These are phyloP conservation scores for Ophioninae sp. DNA, from an alignment of 2,888 invertebrate species.

Conservation along the genomic window DNA sequence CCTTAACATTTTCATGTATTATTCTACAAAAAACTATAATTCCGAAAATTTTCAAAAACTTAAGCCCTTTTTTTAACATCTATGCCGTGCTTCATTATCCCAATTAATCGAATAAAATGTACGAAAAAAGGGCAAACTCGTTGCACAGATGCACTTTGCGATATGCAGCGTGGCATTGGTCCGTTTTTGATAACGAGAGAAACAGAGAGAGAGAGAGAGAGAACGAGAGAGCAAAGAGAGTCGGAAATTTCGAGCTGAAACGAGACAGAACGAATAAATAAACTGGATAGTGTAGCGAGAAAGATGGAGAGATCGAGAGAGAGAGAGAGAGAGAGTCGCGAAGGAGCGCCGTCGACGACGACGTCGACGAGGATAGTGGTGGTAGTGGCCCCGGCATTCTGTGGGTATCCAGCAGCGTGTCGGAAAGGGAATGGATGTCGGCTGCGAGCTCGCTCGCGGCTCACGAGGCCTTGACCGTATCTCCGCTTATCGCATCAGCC, in stretches of 20 bases:
- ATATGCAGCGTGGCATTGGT: too few relatives aligned
- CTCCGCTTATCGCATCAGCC: constrained; percentile 80
- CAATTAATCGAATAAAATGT: too few relatives aligned
- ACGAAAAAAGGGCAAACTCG: too few relatives aligned
- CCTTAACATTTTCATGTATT: too few relatives aligned
- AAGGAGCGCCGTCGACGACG: constrained; percentile 40
- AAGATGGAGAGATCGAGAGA: constrained; percentile 32
- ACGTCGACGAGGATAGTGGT: constrained; percentile 28
- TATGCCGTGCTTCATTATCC: too few relatives aligned
- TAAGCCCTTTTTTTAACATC: too few relatives aligned
- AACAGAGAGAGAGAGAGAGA: constrained; percentile 21
- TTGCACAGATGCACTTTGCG: too few relatives aligned
- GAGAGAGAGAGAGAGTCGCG: constrained; percentile 33
- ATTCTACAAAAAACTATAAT: too few relatives aligned
- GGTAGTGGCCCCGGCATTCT: constrained; percentile 61
- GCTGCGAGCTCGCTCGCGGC: constrained; percentile 73
- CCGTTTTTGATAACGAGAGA: not conserved
- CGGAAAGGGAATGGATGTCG: constrained; percentile 80
- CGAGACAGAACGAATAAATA: too few relatives aligned
- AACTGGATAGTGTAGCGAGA: constrained; percentile 21
- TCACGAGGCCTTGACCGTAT: constrained; percentile 80
- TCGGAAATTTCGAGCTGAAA: constrained; percentile 10
- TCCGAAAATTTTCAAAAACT: too few relatives aligned
- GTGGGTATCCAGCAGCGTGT: constrained; percentile 71
- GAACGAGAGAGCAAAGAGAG: constrained; percentile 27